A percentile compares a stretch with the other conserved stretches of the same genome.
Conservation (phyloP, 35 echinoderm and acorn worm species). For the Apostichopus californicus region DNA sequence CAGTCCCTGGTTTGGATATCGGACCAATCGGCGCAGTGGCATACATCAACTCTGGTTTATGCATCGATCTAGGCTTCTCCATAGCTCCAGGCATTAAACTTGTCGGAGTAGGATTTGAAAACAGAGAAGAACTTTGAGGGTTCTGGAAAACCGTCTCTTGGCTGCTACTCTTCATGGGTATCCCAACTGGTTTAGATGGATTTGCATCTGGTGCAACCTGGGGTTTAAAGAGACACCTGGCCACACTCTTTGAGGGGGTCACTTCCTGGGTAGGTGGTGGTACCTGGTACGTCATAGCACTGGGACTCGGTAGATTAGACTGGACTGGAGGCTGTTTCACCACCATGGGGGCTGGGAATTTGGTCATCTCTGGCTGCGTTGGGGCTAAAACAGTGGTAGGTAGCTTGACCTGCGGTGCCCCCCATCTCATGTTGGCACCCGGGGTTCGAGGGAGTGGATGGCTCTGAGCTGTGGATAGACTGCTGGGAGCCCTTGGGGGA, state of each 20-base stretch:
- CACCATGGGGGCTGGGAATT: conserved; percentile 6
- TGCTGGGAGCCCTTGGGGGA: conserved; percentile 22
- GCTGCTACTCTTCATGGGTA: background rate
- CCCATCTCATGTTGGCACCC: conserved; percentile 39
- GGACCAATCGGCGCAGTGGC: conserved; percentile 37
- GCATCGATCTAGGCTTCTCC: conserved; percentile 21
- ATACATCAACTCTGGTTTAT: conserved; percentile 26
- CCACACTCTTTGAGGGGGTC: conserved; percentile 50
- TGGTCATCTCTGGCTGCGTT: conserved; percentile 13
- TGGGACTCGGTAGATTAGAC: conserved; percentile 26
- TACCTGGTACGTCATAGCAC: conserved; percentile 23
- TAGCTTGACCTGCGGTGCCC: conserved; percentile 45
- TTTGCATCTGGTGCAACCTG: background rate
- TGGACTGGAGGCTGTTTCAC: background rate
- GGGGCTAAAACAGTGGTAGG: conserved; percentile 12
- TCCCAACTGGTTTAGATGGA: background rate
- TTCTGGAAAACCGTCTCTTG: conserved; percentile 48
- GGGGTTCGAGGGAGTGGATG: conserved; percentile 30
- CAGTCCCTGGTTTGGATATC: conserved; percentile 27
- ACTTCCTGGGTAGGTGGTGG: conserved; percentile 34
- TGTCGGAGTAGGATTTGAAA: background rate
- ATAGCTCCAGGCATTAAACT: background rate
- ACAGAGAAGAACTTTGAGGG: conserved; percentile 48
- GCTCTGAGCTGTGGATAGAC: conserved; percentile 25
- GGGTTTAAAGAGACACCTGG: conserved; percentile 43